Evolutionary conservation across 2,888 invertebrate genomes (phyloP).

Genomic region (Apodemia zela): DNA sequence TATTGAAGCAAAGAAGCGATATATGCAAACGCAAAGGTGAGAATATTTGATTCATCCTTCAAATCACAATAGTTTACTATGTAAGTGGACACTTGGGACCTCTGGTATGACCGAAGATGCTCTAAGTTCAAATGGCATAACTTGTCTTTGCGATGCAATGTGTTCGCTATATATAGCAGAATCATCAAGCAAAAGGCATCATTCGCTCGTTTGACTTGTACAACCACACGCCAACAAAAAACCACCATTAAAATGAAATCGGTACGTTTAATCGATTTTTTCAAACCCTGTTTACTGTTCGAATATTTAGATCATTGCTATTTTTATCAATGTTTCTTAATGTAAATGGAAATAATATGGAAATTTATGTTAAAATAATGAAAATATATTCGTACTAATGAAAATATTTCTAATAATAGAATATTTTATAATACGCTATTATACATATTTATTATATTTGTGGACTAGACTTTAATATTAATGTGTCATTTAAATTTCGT

Average conservation of each 20-base stretch:
- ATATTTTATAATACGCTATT: too few relatives aligned
- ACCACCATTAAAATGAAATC: slow-evolving; percentile 66
- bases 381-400: too few relatives aligned
- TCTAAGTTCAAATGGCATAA: slow-evolving; percentile 74
- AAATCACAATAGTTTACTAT: slow-evolving; percentile 9
- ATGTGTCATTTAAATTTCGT: too few relatives aligned
- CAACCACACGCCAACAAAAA: slow-evolving; percentile 41
- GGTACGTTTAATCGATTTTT: slow-evolving; percentile 51
- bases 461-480: too few relatives aligned
- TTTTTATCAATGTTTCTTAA: too few relatives aligned
- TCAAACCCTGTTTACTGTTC: background rate
- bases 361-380: too few relatives aligned
- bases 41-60: slow-evolving; percentile 27
- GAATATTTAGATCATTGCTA: background rate
- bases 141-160: slow-evolving; percentile 59
- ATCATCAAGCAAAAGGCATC: slow-evolving; percentile 49
- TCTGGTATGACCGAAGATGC: slow-evolving; percentile 47
- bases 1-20: too few relatives aligned
- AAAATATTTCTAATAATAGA: too few relatives aligned
- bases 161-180: slow-evolving; percentile 54
- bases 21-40: slow-evolving; percentile 5
- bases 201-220: slow-evolving; percentile 59
- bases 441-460: too few relatives aligned
- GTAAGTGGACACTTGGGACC: slow-evolving; percentile 58
- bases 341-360: too few relatives aligned